Base-by-base conservation (phyloP, 2,888 invertebrate species). In the Drosophila vallismaia region DNA sequence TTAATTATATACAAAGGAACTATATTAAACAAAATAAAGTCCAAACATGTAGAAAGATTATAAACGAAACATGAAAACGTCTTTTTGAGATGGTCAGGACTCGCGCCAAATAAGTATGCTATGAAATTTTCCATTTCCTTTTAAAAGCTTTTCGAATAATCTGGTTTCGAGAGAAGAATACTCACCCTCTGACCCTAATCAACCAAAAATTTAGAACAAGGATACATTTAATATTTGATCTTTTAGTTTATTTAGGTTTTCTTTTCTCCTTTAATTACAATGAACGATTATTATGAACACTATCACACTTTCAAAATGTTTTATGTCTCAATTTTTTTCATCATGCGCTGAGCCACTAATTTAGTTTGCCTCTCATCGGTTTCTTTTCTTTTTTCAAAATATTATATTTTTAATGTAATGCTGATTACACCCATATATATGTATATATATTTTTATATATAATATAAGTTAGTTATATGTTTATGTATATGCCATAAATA, bases 301-400 rank as follows among this genome's bases (percentile, higher is more conserved):
- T 88, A 88, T 88, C 88, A 88, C 88, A 89, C 89, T 89, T 88
- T 87, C 79, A 88, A 88, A 87, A 84, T 82, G 77, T 84, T 79
- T 79, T 70, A 52, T 7, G 68, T 55, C 55, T 75, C 59, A 77
- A 70, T 67, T 68, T 76, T 68, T 52, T 48, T 67, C 75, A 54
- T 75, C 83, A 44, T 77, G 78, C 77, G 76, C 74, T 81, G 78
- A 76, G 78, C 81, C 75, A 77, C 73, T 78, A 77, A 69, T 71
- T 81, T 72, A 71, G 66, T 71, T 55, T 75, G 72, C 52, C 62
- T 53, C 53, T 42, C 59, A 6, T 68, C 45, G 46, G 60, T 8
- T 46, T 48, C 42, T 24, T 50, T 6, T 40, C 57, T 48, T 74
- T 45, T 38, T 9, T 57, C 28, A 28, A 36, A n/a, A 36, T 46